A percentile compares a stretch with the other conserved stretches of the same genome.
These are phyloP conservation scores for Carduelis carduelis DNA, from an alignment of 2,797 vertebrate species.

Conservation along the genomic window DNA sequence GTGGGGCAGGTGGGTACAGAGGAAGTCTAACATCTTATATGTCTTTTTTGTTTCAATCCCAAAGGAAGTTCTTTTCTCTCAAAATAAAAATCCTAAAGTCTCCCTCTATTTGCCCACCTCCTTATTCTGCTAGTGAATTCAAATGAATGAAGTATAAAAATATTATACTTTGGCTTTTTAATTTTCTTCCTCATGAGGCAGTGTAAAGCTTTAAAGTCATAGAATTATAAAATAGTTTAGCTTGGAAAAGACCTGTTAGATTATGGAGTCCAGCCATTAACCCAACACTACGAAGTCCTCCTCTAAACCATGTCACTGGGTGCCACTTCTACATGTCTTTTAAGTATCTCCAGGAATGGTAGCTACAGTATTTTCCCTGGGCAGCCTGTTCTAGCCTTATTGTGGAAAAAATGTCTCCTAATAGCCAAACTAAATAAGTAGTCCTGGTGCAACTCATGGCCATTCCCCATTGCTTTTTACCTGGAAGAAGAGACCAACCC, in stretches of 20 bases:
- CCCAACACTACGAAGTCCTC: not conserved
- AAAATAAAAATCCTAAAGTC: not conserved
- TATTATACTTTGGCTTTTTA: fast-evolving
- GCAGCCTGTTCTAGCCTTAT: not conserved
- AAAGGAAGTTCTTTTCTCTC: not conserved
- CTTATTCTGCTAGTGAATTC: not conserved
- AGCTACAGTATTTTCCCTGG: not conserved
- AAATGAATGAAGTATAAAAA: not conserved
- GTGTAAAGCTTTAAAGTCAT: not conserved
- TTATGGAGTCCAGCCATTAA: not conserved
- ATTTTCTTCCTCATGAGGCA: not conserved
- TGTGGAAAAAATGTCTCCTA: not conserved
- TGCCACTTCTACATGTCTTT: not conserved
- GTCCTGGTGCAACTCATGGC: not conserved
- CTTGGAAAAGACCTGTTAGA: not conserved
- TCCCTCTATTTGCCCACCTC: not conserved
- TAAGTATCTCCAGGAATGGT: not conserved
- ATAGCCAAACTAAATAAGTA: not conserved
- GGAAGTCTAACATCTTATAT: not conserved
- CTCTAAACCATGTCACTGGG: not conserved
- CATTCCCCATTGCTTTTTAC: not conserved
- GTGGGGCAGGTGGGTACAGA: too few species aligned
- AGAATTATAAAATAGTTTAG: not conserved
- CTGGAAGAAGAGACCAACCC: not conserved
- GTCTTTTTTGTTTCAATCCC: not conserved